Conservation (phyloP, 2,888 invertebrate species). For the Tipula confusa region DNA sequence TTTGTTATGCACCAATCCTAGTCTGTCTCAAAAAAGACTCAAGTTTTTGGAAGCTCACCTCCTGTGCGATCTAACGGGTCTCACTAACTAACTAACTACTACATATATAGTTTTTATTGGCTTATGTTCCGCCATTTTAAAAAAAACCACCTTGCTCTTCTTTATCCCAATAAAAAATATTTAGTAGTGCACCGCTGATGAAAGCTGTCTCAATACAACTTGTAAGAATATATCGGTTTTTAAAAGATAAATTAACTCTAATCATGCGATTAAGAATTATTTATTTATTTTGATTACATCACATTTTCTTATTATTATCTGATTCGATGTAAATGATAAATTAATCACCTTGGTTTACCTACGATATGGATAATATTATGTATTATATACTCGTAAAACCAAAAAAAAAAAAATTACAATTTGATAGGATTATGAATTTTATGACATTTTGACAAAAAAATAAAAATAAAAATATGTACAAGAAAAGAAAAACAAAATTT, state of each 20-base stretch:
- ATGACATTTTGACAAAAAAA: neutral
- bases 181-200: too few relatives aligned
- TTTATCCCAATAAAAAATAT: too few relatives aligned
- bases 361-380: neutral
- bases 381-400: neutral
- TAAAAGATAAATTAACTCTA: neutral
- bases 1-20: too few relatives aligned
- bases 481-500: neutral
- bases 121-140: too few relatives aligned
- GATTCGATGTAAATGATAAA: conserved; percentile 12
- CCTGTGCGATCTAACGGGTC: too few relatives aligned
- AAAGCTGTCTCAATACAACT: too few relatives aligned
- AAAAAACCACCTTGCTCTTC: too few relatives aligned
- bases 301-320: neutral
- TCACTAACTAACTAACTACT: too few relatives aligned
- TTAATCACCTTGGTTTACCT: neutral
- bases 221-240: neutral
- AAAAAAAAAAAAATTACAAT: neutral
- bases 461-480: too few relatives aligned
- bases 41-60: too few relatives aligned
- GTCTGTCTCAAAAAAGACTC: too few relatives aligned
- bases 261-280: conserved; percentile 9
- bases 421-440: neutral
- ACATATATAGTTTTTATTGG: too few relatives aligned
- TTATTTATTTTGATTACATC: neutral